Base-by-base conservation (phyloP, 1,140 invertebrate genomes). In the Diorhabda sublineata region DNA sequence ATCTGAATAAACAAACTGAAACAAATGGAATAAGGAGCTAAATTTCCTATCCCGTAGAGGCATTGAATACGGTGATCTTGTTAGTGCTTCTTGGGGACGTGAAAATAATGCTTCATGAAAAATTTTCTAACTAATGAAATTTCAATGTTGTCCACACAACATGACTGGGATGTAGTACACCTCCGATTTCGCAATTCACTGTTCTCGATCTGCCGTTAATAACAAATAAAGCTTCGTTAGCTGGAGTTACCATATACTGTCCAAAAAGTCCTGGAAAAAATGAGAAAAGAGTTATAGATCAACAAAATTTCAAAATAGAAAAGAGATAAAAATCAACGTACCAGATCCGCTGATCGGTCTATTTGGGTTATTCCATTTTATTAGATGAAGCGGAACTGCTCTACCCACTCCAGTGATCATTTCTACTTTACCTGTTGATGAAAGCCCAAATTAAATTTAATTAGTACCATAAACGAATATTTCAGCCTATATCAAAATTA, bases 181-280 rank as follows among this genome's bases (percentile, higher is more conserved):
- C 88, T 44, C 89, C 89, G 64, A 91, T 90, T 80, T 92, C 90
- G 82, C 91, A 93, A 78, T 92, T 91, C 62, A 92, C 89, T 9
- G 89, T 91, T 74, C 88, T 83, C 45, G 87, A 88, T 74, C 89
- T 86, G 2, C 90, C 90, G 75, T 92, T 91, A 58, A 93, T 82
- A 57, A 92, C 89, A 76, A 91, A 90, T 11, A 92, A 82, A 4
- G 90, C 89, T 68, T 91, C 87, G 72, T 86, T 88, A 45, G 90
- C 88, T 3, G 91, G 89, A 42, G 89, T 90, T 66, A 91, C 89
- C 84, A 93, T 86, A 79, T 88, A 92, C 73, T 88, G 87, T 58
- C 90, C 91, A 78, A 93, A 92, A 56, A 91, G 82, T 64, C 89
- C 86, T 80, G 58, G n/a, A 73, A 76, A 67, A 61, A n/a, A 26